These are phyloP conservation scores for Gastrophysa polygoni DNA, from an alignment of 2,888 invertebrate species.

Conservation along the genomic window DNA sequence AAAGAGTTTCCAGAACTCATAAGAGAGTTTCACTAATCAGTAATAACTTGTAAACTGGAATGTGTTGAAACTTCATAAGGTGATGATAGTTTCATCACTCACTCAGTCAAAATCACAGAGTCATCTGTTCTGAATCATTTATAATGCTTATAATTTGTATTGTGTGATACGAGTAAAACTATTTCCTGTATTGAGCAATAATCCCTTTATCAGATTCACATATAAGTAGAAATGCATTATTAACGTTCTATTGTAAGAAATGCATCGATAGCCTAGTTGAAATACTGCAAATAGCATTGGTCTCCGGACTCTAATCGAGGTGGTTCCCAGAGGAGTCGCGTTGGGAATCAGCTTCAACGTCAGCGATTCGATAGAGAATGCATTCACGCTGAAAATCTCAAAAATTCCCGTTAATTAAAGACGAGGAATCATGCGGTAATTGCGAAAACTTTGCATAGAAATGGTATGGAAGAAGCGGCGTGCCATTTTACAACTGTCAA, in stretches of 20 bases:
- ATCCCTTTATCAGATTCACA: neutral
- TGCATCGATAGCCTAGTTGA: slow-evolving; percentile 22
- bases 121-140: too few species aligned
- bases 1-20: too few species aligned
- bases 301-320: slow-evolving; percentile 23
- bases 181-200: too few species aligned
- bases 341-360: slow-evolving; percentile 16
- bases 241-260: neutral
- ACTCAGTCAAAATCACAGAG: too few species aligned
- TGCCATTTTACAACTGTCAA: slow-evolving; percentile 53
- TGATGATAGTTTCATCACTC: too few species aligned
- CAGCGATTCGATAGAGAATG: slow-evolving; percentile 17
- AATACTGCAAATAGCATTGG: slow-evolving; percentile 25
- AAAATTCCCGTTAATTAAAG: slow-evolving; percentile 39
- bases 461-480: slow-evolving; percentile 36
- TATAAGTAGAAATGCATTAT: slow-evolving; percentile 3
- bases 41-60: too few species aligned
- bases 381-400: slow-evolving; percentile 26
- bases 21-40: too few species aligned
- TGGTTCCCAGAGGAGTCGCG: slow-evolving; percentile 20
- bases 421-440: slow-evolving; percentile 36
- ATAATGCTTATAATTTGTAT: too few species aligned
- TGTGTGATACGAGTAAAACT: too few species aligned
- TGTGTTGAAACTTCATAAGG: too few species aligned
- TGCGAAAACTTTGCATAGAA: slow-evolving; percentile 40